Base-by-base conservation (phyloP, 2,113 vertebrate genomes). In the Amazona guildingii region DNA sequence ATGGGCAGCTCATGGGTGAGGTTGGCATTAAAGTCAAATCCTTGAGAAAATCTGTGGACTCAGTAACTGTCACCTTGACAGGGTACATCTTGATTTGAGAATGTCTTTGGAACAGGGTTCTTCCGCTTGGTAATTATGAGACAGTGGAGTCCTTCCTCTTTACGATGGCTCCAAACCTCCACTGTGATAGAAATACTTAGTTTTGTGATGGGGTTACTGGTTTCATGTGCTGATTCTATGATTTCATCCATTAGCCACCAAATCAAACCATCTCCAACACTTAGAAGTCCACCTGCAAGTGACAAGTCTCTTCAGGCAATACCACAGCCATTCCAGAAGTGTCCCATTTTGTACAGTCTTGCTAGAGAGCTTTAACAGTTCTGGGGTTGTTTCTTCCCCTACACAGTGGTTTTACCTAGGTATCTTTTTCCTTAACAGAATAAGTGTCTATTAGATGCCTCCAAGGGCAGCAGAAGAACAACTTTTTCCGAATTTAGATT, bases 351-450 rank as follows among this genome's bases (percentile, higher is more conserved):
- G 41, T 74, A 7, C n/a, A 11, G 24, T 39, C 43, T 49, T 59
- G 11, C 37, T 63, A 43, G 46, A 39, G 10, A 64, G 4, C 24
- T 25, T 39, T n/a, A 74, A 13, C 29, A 41, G 20, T 35, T 59
- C 15, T 35, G 33, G 13, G 27, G 8, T 5, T 2, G 1, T 39
- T 31, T 55, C 54, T 15, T 1, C 7, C 23, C 7, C 19, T 31
- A 8, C 12, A 15, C 4, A 21, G 19, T 46, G 37, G 4, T 37
- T 91, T 76, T 77, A 89, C n/a, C 2, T 4, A 19, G 43, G 3
- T 37, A 17, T 10, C 1, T 62, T 85, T 46, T 70, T 28, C 9
- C n/a, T 37, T 74, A 63, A 33, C 23, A n/a, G 48, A 73, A 54
- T 11, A 25, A n/a, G 8, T 35, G 29, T 12, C 7, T 90, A 16